These are phyloP conservation scores for Pollenia amentaria DNA, from an alignment of 2,888 invertebrate species.

Conservation along the genomic window DNA sequence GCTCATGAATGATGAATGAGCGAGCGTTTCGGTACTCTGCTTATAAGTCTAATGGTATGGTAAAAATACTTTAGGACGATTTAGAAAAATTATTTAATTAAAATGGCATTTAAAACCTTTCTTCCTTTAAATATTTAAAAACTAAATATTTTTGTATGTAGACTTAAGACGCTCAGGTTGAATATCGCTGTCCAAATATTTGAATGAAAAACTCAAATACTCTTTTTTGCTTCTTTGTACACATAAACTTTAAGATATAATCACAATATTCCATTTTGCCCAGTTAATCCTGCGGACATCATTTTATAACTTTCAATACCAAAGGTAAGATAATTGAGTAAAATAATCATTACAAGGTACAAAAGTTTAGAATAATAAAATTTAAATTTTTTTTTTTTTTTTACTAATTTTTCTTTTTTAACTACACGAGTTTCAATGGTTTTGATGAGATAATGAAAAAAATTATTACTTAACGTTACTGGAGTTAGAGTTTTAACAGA, in stretches of 20 bases:
- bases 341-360: not conserved
- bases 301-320: not conserved
- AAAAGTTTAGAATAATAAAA: not conserved
- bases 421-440: constrained; percentile 24
- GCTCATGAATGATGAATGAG: too few relatives aligned
- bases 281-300: not conserved
- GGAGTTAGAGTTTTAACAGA: not conserved
- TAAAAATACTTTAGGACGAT: too few relatives aligned
- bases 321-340: not conserved
- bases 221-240: constrained; percentile 64
- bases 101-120: too few relatives aligned
- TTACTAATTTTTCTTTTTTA: not conserved
- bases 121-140: too few relatives aligned
- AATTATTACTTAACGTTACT: constrained; percentile 12
- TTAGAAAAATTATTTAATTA: too few relatives aligned
- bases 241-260: constrained; percentile 63
- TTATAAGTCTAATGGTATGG: too few relatives aligned
- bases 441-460: constrained; percentile 16
- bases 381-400: not conserved
- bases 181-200: constrained; percentile 67
- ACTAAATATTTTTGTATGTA: too few relatives aligned
- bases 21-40: too few relatives aligned
- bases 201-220: constrained; percentile 34
- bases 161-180: constrained; percentile 40
- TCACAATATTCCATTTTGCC: constrained; percentile 5